Conservation (phyloP, 2,113 vertebrate species). For the Chelonoidis abingdonii region DNA sequence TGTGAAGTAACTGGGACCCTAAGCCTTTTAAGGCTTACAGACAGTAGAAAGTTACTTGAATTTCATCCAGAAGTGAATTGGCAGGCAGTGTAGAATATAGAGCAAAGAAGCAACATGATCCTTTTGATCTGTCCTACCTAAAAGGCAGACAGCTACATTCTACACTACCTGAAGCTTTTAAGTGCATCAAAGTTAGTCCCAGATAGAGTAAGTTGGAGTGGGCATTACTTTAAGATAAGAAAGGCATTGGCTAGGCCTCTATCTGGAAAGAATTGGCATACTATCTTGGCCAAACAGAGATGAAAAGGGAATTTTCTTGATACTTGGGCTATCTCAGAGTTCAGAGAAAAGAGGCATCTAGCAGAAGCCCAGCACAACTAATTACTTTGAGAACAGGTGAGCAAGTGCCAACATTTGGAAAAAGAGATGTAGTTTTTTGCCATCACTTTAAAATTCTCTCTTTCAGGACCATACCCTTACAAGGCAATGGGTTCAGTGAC, state of each 20-base stretch:
- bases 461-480: background rate
- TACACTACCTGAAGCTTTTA: background rate
- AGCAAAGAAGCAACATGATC: background rate
- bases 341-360: background rate
- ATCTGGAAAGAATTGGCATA: background rate
- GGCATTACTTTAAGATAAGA: background rate
- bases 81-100: background rate
- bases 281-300: background rate
- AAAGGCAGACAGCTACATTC: background rate
- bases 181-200: background rate
- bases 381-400: background rate
- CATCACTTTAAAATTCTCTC: background rate
- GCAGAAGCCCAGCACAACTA: background rate
- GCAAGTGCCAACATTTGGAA: background rate
- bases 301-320: constrained; percentile 1
- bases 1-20: background rate
- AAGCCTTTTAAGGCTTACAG: background rate
- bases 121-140: background rate
- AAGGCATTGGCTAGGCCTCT: background rate
- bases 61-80: background rate
- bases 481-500: background rate
- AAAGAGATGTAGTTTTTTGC: background rate
- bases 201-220: background rate
- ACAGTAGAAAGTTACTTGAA: background rate
- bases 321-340: background rate